Conservation (phyloP, 1,140 invertebrate genomes). For the Drosophila kurseongensis region DNA sequence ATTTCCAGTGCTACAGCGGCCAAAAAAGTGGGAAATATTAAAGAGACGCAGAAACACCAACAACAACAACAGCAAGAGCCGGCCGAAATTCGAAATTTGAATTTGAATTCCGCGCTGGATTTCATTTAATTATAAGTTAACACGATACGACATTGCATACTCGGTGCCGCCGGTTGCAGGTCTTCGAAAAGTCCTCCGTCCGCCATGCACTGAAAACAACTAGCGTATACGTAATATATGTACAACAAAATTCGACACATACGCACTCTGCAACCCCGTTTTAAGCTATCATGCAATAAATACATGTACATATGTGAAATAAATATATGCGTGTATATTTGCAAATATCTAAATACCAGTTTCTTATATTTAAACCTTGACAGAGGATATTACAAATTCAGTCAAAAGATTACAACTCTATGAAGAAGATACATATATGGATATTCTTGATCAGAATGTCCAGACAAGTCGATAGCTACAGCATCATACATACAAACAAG, state of each 20-base stretch:
- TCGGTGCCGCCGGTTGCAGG: conserved; percentile 60
- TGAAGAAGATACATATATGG: too few relatives aligned
- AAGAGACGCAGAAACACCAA: too few relatives aligned
- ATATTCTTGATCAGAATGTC: too few relatives aligned
- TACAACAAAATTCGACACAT: neutral
- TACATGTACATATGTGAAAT: too few relatives aligned
- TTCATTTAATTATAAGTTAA: conserved; percentile 81
- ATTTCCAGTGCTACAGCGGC: conserved; percentile 15
- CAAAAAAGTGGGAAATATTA: neutral
- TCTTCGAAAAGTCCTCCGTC: conserved; percentile 44
- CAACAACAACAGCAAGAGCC: neutral
- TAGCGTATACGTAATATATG: neutral
- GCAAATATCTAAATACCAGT: too few relatives aligned
- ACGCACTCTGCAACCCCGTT: too few relatives aligned
- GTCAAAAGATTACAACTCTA: too few relatives aligned
- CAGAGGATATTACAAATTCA: too few relatives aligned
- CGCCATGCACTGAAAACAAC: conserved; percentile 3
- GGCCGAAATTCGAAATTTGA: conserved; percentile 42
- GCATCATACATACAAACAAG: too few relatives aligned
- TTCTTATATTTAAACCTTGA: too few relatives aligned
- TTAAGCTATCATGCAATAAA: too few relatives aligned
- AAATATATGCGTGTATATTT: neutral
- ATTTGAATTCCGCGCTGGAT: conserved; percentile 58
- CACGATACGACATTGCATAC: conserved; percentile 73
- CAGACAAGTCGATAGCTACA: too few relatives aligned